These are phyloP conservation scores for Ellobius talpinus DNA, from an alignment of 2,113 vertebrate species.

Conservation along the genomic window DNA sequence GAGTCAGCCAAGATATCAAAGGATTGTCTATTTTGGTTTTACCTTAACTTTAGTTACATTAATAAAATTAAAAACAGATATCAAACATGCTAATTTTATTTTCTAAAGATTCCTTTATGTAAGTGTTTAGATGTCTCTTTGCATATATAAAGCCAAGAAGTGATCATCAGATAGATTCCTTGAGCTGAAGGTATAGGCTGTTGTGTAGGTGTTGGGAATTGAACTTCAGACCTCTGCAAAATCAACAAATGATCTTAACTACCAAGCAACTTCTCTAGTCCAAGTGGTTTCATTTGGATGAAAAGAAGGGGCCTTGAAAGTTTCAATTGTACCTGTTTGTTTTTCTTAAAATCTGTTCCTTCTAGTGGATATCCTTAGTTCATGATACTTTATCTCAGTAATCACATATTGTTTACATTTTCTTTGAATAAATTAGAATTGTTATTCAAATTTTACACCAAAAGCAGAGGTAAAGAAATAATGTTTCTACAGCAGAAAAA, in stretches of 20 bases:
- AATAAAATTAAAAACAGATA: background rate
- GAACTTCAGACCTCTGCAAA: background rate
- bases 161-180: too few relatives aligned
- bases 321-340: background rate
- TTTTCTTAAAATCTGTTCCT: background rate
- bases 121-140: background rate
- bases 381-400: background rate
- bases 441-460: background rate
- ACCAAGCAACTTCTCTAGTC: background rate
- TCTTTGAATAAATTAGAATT: background rate
- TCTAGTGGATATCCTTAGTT: background rate
- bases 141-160: too few relatives aligned
- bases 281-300: background rate
- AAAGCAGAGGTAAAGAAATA: background rate
- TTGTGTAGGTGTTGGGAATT: background rate
- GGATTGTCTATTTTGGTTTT: background rate
- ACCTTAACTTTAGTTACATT: background rate
- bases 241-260: background rate
- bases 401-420: background rate
- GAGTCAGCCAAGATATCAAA: background rate
- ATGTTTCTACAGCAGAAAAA: background rate
- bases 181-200: too few relatives aligned
- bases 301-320: background rate
- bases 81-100: background rate
- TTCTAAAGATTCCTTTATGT: background rate